These are phyloP conservation scores for Anser brachyrhynchus DNA, from an alignment of 2,113 vertebrate species.

Conservation along the genomic window DNA sequence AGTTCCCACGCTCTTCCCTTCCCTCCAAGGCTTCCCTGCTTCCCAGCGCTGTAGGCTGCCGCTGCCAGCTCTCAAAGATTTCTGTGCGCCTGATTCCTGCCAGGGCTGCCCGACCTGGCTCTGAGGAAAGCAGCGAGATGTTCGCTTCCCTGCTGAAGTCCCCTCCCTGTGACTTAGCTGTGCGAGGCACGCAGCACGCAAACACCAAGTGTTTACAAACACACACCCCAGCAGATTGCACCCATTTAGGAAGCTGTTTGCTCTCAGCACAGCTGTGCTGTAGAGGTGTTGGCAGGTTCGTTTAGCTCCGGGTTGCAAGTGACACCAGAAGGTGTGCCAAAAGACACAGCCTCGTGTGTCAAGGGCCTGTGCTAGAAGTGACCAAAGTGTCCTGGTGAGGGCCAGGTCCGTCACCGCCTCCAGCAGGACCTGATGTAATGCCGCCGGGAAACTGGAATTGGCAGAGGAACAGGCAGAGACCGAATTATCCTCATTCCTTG, in stretches of 20 bases:
- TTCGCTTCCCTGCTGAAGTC: not conserved
- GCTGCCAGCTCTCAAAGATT: not conserved
- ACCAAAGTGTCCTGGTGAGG: not conserved
- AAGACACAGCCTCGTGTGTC: not conserved
- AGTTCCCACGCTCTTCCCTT: not conserved
- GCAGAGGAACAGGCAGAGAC: not conserved
- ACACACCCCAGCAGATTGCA: not conserved
- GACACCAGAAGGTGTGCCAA: not conserved
- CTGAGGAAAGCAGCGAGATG: not conserved
- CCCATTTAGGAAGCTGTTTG: not conserved
- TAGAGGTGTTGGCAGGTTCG: not conserved
- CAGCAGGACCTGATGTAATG: not conserved
- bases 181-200: not conserved
- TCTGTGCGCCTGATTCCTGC: not conserved
- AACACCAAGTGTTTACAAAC: not conserved
- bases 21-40: not conserved
- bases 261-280: not conserved
- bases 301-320: not conserved
- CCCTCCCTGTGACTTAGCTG: not conserved
- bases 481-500: not conserved
- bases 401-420: fast-evolving
- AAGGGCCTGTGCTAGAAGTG: not conserved
- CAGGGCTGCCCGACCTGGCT: not conserved
- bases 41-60: not conserved
- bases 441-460: not conserved